Conservation (phyloP, 1,140 invertebrate genomes). For the Sipha flava region DNA sequence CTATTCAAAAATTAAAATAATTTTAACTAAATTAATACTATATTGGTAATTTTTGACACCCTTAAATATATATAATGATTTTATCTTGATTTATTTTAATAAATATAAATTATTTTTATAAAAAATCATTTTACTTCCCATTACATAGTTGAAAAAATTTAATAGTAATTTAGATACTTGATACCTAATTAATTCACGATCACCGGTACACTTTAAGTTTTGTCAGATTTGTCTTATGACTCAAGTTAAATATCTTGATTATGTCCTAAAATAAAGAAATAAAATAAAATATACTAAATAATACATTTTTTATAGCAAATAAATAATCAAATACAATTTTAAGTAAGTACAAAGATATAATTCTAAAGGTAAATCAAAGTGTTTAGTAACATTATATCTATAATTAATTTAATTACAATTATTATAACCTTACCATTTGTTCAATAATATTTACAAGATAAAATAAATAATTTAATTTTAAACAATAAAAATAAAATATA, state of each 20-base stretch:
- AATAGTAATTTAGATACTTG: neutral
- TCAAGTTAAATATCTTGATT: neutral
- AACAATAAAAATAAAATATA: too few species aligned
- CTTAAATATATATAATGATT: neutral
- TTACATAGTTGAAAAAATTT: neutral
- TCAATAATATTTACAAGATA: too few species aligned
- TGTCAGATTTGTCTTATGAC: neutral
- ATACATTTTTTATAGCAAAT: neutral
- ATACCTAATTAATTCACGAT: constrained; percentile 11
- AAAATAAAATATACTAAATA: neutral
- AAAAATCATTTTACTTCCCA: neutral
- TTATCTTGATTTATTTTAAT: neutral
- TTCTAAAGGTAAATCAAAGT: too few species aligned
- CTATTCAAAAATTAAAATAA: constrained; percentile 4
- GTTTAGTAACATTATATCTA: too few species aligned
- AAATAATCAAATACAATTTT: neutral
- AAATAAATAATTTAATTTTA: too few species aligned
- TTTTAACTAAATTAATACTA: neutral
- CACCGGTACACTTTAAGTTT: neutral
- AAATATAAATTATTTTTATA: neutral
- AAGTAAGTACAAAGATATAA: neutral
- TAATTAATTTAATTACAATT: too few species aligned
- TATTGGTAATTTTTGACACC: neutral
- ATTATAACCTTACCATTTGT: too few species aligned
- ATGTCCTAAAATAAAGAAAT: constrained; percentile 1